phyloP scores from a whole-genome alignment of 2,113 vertebrate genomes.

The Rhadina sibilatrix region DNA sequence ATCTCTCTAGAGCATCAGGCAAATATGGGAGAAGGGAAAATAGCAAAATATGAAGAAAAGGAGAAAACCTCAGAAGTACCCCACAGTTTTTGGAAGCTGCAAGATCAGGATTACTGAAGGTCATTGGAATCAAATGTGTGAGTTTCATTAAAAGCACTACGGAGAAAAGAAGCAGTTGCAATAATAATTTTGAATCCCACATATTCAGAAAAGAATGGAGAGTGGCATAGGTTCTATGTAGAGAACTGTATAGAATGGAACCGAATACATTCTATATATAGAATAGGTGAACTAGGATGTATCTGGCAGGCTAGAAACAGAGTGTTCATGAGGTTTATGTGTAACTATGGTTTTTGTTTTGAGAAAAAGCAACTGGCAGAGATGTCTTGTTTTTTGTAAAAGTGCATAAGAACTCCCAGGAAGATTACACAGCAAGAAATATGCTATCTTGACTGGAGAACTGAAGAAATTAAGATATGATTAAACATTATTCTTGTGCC shows the following conservation, averaged over 20 bases:
- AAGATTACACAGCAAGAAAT: not conserved
- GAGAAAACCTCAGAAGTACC: not conserved
- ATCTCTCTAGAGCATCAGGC: not conserved
- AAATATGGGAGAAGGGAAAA: not conserved
- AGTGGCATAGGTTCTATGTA: not conserved
- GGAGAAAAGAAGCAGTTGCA: not conserved
- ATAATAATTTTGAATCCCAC: not conserved
- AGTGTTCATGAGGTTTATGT: not conserved
- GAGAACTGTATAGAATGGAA: not conserved
- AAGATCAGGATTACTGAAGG: not conserved
- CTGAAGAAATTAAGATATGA: not conserved
- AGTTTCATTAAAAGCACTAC: not conserved
- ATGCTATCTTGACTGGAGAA: not conserved
- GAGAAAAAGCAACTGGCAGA: accelerated
- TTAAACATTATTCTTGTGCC: not conserved
- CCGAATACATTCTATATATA: not conserved
- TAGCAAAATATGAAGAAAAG: not conserved
- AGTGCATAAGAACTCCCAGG: not conserved
- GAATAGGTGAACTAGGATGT: not conserved
- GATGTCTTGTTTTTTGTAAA: not conserved
- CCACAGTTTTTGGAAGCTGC: not conserved
- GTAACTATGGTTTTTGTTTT: not conserved
- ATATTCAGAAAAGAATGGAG: not conserved
- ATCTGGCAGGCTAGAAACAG: not conserved
- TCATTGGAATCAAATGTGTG: not conserved